These are phyloP conservation scores for Drosophila biarmipes DNA, from an alignment of 1,140 invertebrate species.

Conservation along the genomic window DNA sequence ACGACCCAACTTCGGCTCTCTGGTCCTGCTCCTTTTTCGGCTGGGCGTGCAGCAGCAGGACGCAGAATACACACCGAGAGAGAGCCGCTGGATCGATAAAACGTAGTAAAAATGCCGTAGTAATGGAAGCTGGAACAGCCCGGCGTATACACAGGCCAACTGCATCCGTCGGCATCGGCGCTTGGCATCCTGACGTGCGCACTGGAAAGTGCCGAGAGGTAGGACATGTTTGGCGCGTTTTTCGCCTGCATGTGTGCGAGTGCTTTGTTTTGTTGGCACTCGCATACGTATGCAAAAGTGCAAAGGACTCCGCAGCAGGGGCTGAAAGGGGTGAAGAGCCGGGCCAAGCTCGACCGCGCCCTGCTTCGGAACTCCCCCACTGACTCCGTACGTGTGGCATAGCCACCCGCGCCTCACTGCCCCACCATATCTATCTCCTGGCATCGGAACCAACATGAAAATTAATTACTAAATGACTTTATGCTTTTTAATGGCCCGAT, in stretches of 20 bases:
- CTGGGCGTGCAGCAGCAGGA: conserved; percentile 73
- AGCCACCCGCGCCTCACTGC: not conserved
- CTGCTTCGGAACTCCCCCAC: not conserved
- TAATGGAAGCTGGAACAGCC: conserved; percentile 78
- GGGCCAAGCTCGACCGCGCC: conserved; percentile 28
- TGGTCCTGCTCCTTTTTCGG: conserved; percentile 59
- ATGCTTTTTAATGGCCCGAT: conserved; percentile 80
- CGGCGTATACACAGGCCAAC: conserved; percentile 10
- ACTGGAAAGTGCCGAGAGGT: conserved; percentile 79
- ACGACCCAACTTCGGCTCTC: conserved; percentile 20
- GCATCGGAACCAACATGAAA: conserved; percentile 65
- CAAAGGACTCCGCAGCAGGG: not conserved
- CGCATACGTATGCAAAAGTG: conserved; percentile 36
- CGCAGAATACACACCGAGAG: conserved; percentile 13
- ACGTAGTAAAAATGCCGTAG: conserved; percentile 83
- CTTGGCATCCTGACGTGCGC: conserved; percentile 62
- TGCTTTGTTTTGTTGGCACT: conserved; percentile 38
- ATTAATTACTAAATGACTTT: conserved; percentile 83
- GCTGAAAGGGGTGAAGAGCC: not conserved
- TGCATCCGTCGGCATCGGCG: conserved; percentile 26
- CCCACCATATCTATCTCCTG: conserved; percentile 18
- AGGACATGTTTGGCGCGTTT: conserved; percentile 84
- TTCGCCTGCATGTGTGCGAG: conserved; percentile 44
- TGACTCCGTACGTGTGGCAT: not conserved
- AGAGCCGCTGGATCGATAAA: conserved; percentile 69